Percentiles rank a stretch among this genome's conserved stretches.
phyloP scores from a whole-genome alignment of 2,797 vertebrate genomes.

The Babyrousa celebensis region DNA sequence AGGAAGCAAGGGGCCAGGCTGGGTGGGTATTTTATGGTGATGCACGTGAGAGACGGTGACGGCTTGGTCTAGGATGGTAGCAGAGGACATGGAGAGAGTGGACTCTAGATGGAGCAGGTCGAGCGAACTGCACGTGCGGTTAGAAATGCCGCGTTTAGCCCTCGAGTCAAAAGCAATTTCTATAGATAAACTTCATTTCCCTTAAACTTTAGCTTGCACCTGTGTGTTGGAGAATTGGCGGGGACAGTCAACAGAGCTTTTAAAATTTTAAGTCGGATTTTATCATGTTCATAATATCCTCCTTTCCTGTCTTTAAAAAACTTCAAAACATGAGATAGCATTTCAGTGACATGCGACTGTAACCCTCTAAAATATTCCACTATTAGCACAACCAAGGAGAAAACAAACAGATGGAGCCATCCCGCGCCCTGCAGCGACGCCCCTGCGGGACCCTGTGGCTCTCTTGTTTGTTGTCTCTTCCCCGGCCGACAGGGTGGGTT shows the following conservation, averaged over 20 bases:
- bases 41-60: neutral
- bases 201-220: neutral
- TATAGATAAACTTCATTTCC: neutral
- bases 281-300: neutral
- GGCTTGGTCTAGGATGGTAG: neutral
- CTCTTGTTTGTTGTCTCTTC: neutral
- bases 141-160: neutral
- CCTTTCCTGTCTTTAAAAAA: conserved; percentile 7
- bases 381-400: neutral
- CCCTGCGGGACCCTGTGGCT: neutral
- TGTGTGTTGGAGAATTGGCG: neutral
- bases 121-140: neutral
- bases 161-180: neutral
- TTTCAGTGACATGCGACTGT: neutral
- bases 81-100: neutral
- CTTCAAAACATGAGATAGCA: neutral
- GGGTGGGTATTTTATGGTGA: neutral
- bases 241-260: neutral
- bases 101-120: neutral
- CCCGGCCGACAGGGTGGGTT: neutral
- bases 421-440: no score
- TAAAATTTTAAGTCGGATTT: neutral
- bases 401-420: neutral
- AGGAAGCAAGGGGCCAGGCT: neutral
- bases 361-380: neutral